Evolutionary conservation across 1,140 invertebrate genomes (phyloP).

Genomic region (Saccostrea echinata): DNA sequence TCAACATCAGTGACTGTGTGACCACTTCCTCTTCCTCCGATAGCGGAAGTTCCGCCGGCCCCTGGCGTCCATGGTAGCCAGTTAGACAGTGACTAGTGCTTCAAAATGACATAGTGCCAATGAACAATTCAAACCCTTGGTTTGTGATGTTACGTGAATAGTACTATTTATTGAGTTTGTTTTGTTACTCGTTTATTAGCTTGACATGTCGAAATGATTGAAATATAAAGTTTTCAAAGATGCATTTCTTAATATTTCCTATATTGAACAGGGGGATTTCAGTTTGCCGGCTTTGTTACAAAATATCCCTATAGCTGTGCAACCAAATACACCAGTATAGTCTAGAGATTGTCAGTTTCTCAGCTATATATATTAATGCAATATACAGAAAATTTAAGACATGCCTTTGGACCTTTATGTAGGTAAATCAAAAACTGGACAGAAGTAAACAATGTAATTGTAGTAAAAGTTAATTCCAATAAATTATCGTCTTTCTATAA

Average conservation of each 20-base stretch:
- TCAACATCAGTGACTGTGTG: slow-evolving; percentile 7
- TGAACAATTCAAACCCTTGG: neutral
- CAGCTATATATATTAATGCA: too few relatives aligned
- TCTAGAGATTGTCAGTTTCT: too few relatives aligned
- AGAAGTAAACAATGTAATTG: too few relatives aligned
- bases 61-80: slow-evolving; percentile 14
- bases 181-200: neutral
- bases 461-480: too few relatives aligned
- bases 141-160: neutral
- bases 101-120: neutral
- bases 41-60: neutral
- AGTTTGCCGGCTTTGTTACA: too few relatives aligned
- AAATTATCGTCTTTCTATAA: too few relatives aligned
- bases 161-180: neutral
- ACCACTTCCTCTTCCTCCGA: neutral
- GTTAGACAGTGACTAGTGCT: neutral
- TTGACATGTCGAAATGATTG: neutral
- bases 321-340: too few relatives aligned
- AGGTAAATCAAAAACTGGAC: too few relatives aligned
- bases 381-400: too few relatives aligned
- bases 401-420: too few relatives aligned
- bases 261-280: neutral
- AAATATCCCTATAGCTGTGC: too few relatives aligned
- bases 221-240: neutral
- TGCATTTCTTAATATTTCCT: neutral